Base-by-base conservation (phyloP, 2,113 vertebrate genomes). In the Puffinus mauretanicus region DNA sequence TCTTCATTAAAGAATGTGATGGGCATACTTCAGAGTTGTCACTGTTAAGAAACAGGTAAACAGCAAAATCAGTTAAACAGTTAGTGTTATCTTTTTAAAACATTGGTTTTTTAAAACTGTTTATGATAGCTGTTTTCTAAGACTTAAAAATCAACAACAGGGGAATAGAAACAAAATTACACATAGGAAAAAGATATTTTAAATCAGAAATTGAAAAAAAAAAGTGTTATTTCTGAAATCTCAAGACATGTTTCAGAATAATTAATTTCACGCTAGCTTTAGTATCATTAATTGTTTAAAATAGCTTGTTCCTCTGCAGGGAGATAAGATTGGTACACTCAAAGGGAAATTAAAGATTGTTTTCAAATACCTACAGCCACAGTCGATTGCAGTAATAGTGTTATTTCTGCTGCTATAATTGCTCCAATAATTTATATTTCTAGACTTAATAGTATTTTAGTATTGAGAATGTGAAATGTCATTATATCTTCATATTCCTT, bases 331-430 rank as follows among this genome's bases (percentile, higher is more conserved):
- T 88, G 61, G 52, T 95, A 73, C 34, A 89, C 77, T 96, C 61
- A 90, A 96, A 96, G 42, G 40, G 49, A 96, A 84, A 96, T 94
- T 92, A 94, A 95, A 94, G 58, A 51, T 66, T 95, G 49, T 92
- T 98, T 95, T 95, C 62, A 96, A 75, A 93, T 97, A 96, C 82
- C 49, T 86, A 52, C 51, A 94, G 52, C 52, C 95, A 55, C 57
- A 94, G 60, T 30, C 97, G 84, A 93, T 91, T 96, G 69, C 49
- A 84, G 78, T 90, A 87, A 85, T 66, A 24, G 42, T 90, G 81
- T 76, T 96, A 75, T 96, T 97, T 95, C 38, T 96, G 49, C 84
- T 94, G 30, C 57, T 93, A 32, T 94, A 94, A 97, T 97, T 95
- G 62, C 77, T 67, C 21, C 61, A 77, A 55, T 91, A 86, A 81